Conservation (phyloP, 2,797 vertebrate species). For the Bradypodion pumilum region DNA sequence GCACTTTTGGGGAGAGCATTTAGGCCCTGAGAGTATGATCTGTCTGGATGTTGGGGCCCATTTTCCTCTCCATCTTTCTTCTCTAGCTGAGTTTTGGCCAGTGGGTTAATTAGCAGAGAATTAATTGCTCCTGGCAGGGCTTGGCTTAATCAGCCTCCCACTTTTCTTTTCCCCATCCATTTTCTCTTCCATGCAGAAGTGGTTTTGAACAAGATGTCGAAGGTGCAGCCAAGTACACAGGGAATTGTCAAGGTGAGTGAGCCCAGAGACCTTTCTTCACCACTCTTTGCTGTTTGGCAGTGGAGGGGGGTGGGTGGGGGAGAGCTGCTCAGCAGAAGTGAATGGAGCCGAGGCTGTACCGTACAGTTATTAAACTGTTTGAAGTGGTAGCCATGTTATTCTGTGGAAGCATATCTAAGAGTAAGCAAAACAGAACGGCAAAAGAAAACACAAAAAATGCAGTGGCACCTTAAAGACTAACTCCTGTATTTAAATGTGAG, state of each 20-base stretch:
- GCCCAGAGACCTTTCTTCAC: fast-evolving
- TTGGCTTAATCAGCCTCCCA: neutral
- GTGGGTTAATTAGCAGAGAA: neutral
- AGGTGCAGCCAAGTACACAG: constrained; percentile 70
- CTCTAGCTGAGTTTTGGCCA: neutral
- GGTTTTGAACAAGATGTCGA: constrained; percentile 84
- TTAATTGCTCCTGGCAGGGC: neutral
- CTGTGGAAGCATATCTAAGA: too few relatives aligned
- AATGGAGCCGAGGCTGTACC: too few relatives aligned
- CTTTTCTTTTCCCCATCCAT: neutral
- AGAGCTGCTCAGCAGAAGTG: neutral
- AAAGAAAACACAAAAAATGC: too few relatives aligned
- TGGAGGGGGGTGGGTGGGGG: too few relatives aligned
- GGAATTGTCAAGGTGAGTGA: constrained; percentile 85
- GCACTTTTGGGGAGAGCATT: neutral
- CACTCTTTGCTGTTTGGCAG: neutral
- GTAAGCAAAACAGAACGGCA: too few relatives aligned
- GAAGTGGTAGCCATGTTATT: too few relatives aligned
- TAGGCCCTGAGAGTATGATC: too few relatives aligned
- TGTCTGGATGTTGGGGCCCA: too few relatives aligned
- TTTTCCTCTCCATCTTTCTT: too few relatives aligned
- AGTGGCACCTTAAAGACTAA: too few relatives aligned
- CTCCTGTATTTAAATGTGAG: too few relatives aligned
- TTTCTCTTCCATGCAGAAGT: constrained; percentile 65
- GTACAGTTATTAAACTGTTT: too few relatives aligned